Evolutionary conservation across 2,113 vertebrate species (phyloP).

Genomic region (Lontra canadensis): DNA sequence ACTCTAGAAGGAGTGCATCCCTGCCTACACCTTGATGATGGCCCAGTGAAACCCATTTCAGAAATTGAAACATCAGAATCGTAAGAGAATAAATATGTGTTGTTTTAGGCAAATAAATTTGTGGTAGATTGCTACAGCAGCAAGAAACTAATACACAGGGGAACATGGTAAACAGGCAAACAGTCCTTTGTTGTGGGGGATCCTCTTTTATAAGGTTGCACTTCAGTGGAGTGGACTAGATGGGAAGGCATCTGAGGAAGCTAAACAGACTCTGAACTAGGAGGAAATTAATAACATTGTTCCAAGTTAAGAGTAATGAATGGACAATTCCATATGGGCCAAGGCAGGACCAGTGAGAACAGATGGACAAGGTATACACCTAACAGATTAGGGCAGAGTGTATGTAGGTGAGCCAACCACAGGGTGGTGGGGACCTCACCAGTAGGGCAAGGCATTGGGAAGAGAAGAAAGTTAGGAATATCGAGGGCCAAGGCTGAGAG

Average conservation of each 20-base stretch:
- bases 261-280: not conserved
- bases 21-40: not conserved
- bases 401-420: not conserved
- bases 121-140: not conserved
- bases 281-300: not conserved
- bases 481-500: not conserved
- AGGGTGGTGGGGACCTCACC: not conserved
- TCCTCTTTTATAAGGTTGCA: not conserved
- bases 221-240: not conserved
- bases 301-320: not conserved
- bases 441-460: not conserved
- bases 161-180: not conserved
- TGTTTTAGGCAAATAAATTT: not conserved
- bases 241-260: not conserved
- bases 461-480: not conserved
- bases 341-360: not conserved
- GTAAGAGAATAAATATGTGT: not conserved
- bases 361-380: not conserved
- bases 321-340: not conserved
- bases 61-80: not conserved
- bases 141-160: not conserved
- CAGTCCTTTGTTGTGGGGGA: not conserved
- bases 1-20: too few relatives aligned
- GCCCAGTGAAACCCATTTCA: not conserved
- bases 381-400: not conserved